Conservation (phyloP, 2,797 vertebrate genomes). For the Sus cebifrons region DNA sequence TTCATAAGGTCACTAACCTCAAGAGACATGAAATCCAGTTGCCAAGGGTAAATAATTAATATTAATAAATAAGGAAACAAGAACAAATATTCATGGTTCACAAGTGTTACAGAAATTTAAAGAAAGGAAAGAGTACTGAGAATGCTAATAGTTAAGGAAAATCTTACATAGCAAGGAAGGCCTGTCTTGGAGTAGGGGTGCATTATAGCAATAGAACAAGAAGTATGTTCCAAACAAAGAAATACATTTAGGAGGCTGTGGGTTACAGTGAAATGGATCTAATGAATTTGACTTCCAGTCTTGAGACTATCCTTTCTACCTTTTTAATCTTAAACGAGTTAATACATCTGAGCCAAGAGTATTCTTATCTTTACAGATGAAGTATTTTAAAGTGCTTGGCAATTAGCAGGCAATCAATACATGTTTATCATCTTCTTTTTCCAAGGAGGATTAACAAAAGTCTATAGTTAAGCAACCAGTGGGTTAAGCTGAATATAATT, state of each 20-base stretch:
- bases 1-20: not conserved
- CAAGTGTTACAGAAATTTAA: not conserved
- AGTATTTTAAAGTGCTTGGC: not conserved
- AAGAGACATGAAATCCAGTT: not conserved
- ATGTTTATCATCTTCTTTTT: slow-evolving; percentile 44
- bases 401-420: slow-evolving; percentile 53
- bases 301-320: not conserved
- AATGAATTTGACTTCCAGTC: not conserved
- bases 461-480: too few relatives aligned
- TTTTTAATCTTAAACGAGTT: not conserved
- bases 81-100: not conserved
- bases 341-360: not conserved
- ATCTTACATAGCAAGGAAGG: not conserved
- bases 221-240: not conserved
- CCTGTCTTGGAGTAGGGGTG: not conserved
- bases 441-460: not conserved
- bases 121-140: not conserved
- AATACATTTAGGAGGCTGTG: not conserved
- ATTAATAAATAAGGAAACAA: slow-evolving; percentile 27
- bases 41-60: not conserved
- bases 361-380: slow-evolving; percentile 21
- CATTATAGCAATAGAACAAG: not conserved
- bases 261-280: not conserved
- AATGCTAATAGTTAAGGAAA: not conserved
- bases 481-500: too few relatives aligned